Evolutionary conservation across 2,113 vertebrate species (phyloP), one percentile per base, ranked within the genome.

Genomic region (Dipodomys stephensi): DNA sequence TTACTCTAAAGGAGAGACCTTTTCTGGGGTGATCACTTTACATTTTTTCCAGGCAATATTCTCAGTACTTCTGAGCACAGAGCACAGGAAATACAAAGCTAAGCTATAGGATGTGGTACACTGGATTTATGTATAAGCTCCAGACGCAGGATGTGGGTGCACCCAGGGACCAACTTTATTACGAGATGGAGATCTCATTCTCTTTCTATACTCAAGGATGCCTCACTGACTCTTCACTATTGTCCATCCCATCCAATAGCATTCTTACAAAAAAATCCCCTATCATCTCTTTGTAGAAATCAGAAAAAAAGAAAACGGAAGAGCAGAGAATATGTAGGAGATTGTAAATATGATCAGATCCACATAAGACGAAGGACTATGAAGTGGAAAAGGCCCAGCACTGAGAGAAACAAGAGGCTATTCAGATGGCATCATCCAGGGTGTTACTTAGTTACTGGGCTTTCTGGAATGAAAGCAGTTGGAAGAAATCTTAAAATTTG

Each of bases 61-160:
- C 49, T 4, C 9, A 81, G 20, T 4, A 46, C 0, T 10, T 84
- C n/a, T 77, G 60, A 73, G 32, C 4, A 71, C 39, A 64, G 4
- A 67, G 16, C 32, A 78, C 27, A 39, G 5, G 30, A 65, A 22
- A 65, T 80, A 53, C 35, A 39, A 69, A 46, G 39, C 23, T 4
- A 0, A 71, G 53, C 0, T 35, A 60, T 20, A 18, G 19, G n/a
- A 7, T 30, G 11, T 15, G 19, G 46, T 13, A 0, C 16, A 16
- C 10, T 44, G 30, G 27, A 49, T 6, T 2, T 7, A 22, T 49
- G 7, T 4, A 4, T 19, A 65, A 69, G 20, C 11, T 77, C 6
- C 28, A 19, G 16, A 18, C 16, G 30, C n/a, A 67, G 25, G 27
- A 23, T 19, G 2, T 46, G 0, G 0, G 27, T 18, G 13, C 1